Conservation (phyloP, 2,888 invertebrate genomes). For the Gastracanthus pulcherrimus region DNA sequence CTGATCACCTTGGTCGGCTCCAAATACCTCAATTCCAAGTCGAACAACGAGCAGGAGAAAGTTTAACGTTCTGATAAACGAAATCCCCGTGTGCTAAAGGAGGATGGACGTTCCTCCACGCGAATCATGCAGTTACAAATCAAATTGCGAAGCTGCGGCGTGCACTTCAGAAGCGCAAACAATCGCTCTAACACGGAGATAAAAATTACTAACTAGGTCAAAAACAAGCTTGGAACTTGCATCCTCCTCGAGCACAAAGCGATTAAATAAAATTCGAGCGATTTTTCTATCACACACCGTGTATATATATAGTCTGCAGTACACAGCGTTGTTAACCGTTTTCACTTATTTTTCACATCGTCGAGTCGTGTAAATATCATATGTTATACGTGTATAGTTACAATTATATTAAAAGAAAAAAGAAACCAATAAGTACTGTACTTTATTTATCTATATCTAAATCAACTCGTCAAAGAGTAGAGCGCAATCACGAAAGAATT, state of each 20-base stretch:
- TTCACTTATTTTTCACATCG: conserved; percentile 1
- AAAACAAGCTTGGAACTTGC: not conserved
- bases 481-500: conserved; percentile 59
- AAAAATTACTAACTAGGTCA: not conserved
- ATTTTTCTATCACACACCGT: not conserved
- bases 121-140: not conserved
- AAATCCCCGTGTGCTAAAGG: not conserved
- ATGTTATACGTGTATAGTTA: not conserved
- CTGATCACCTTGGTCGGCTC: conserved; percentile 79
- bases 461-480: conserved; percentile 26
- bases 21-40: not conserved
- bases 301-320: too few relatives aligned
- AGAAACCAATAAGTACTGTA: not conserved
- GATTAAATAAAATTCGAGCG: not conserved
- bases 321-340: not conserved
- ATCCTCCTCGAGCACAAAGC: not conserved
- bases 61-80: not conserved
- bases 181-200: not conserved
- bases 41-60: not conserved
- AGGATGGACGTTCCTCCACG: not conserved
- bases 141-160: not conserved
- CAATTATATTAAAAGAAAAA: conserved; percentile 9
- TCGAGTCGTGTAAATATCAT: not conserved
- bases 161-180: not conserved
- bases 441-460: conserved; percentile 19